Evolutionary conservation across 92 coral and sea anemone genomes (phyloP), one percentile per base, ranked within the genome.

Genomic region (Meandrina meandrites): DNA sequence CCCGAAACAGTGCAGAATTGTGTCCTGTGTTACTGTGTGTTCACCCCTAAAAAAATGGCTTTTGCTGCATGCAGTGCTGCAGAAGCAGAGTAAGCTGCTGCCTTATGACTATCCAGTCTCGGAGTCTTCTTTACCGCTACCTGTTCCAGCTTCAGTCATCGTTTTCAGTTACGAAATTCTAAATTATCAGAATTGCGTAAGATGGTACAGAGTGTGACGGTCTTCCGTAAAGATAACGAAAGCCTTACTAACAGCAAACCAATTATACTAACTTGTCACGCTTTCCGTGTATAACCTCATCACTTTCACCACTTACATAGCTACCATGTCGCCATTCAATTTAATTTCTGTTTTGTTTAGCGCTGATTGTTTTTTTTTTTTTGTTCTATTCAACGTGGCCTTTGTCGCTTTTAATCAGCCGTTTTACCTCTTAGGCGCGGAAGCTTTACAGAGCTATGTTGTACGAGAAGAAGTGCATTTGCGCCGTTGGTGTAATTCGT

Each of bases 401-500:
- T 57, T 40, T 2, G 45, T 40, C 45, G 45, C 24, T 22, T 32
- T 34, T 32, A 71, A 35, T 60, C 31, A 71, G 62, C 78, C 76
- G 31, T 86, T 94, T 90, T 84, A 37, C 84, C 89, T 93, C 91
- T 56, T 88, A 94, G 98, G 98, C 98, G 71, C 91, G 98, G 90
- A 94, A 94, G 89, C 81, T 94, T 15, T 94, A 94, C 93, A 91
- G 78, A 80, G 96, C 96, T 36, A 78, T 94, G 84, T 77, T 94
- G 56, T 94, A 94, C 85, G 98, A 94, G 93, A 92, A 90, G 95
- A 80, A 86, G 86, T 94, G 98, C 75, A 91, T 91, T 75, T 91
- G 98, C 96, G 98, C 98, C 31, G 92, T 83, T 50, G 94, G 94
- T 75, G 84, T 94, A 72, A 93, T 94, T 93, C 88, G 95, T 42